Evolutionary conservation across 2,797 vertebrate species (phyloP), one percentile per base, ranked within the genome.

Genomic region (Silurus aristotelis): DNA sequence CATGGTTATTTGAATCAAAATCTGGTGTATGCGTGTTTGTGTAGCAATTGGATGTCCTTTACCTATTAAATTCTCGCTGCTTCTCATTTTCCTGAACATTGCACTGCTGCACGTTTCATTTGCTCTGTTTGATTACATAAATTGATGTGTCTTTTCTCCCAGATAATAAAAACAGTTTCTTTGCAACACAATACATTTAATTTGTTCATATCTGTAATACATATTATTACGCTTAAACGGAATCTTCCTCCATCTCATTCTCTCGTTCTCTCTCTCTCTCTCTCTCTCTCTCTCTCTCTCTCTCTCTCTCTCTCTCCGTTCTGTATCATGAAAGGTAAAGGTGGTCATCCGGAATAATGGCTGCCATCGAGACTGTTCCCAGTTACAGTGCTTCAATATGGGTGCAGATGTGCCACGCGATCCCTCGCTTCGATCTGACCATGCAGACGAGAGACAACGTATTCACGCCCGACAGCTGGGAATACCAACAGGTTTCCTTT

Each of bases 401-500:
- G 95, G 95, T 96, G 88, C 92, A 93, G 85, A 31, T 96, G 91
- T 96, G 95, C 90, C 95, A 96, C 58, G 93, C 94, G 86, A 92
- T 96, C 56, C 95, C 95, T 71, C 93, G 95, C 87, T 90, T 96
- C 91, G 95, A 96, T 93, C 91, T 96, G 90, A 90, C 91, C 91
- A 94, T 96, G 94, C 94, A 95, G 92, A 95, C 93, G 92, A 93
- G 92, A 90, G 94, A 95, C 92, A 96, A 93, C 89, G 14, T 90
- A 80, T 96, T 96, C 87, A 92, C 91, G 56, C 95, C 95, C 0
- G 94, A 95, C 92, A 96, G 95, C 93, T 96, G 95, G 95, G 95
- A 96, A 89, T 96, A 96, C 90, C 95, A 96, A 93, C 95, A 96
- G 95, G 95, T 96, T 90, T 87, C 70, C 85, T 89, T 87, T 80